These are phyloP conservation scores for Caenorhabditis virilis DNA, from an alignment of 2,888 invertebrate species.

Conservation along the genomic window DNA sequence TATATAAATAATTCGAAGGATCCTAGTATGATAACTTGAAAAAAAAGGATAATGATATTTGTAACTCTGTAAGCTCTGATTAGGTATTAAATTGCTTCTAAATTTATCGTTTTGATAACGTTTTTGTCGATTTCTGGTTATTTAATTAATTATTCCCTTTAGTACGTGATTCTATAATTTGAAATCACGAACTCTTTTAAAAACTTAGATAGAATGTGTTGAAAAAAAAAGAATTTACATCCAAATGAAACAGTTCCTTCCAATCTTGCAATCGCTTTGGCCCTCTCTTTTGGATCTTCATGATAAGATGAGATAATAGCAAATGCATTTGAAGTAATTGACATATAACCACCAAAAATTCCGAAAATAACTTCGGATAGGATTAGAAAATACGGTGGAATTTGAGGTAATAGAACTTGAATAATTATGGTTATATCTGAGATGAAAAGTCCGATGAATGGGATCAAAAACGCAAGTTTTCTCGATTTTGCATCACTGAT, in stretches of 20 bases:
- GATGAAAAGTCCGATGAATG: constrained; percentile 43
- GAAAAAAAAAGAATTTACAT: constrained; percentile 17
- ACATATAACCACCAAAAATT: constrained; percentile 47
- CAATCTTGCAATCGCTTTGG: constrained; percentile 31
- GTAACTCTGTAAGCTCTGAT: too few relatives aligned
- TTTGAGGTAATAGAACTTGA: constrained; percentile 18
- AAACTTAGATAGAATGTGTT: too few relatives aligned
- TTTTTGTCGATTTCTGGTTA: too few relatives aligned
- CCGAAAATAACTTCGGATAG: constrained; percentile 47
- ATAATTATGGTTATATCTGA: constrained; percentile 43
- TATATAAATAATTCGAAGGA: neutral
- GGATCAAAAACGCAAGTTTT: constrained; percentile 44
- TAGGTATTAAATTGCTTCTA: too few relatives aligned
- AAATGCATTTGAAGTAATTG: constrained; percentile 39
- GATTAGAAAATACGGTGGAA: constrained; percentile 38
- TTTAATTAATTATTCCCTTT: too few relatives aligned
- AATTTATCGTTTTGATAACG: neutral
- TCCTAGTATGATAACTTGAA: neutral
- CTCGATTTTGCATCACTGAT: constrained; percentile 40
- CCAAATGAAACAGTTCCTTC: constrained; percentile 41
- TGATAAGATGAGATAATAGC: constrained; percentile 27
- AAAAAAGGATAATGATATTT: too few relatives aligned
- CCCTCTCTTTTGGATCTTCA: constrained; percentile 13
- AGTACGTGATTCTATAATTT: too few relatives aligned
- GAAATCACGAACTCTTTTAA: too few relatives aligned